Evolutionary conservation across 2,797 vertebrate genomes (phyloP).

Genomic region (Alectoris magna): DNA sequence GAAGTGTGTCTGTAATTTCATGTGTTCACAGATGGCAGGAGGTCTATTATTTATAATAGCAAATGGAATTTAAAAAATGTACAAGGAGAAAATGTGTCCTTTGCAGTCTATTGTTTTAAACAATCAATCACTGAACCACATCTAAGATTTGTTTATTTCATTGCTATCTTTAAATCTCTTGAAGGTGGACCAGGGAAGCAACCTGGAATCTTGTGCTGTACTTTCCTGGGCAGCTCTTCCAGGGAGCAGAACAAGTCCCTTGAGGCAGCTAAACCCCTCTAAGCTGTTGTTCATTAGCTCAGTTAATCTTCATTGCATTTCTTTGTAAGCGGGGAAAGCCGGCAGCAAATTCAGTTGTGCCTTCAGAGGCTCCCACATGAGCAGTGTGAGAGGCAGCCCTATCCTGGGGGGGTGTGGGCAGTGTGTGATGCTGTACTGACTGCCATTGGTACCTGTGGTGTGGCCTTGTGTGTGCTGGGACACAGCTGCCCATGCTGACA

Average conservation of each 20-base stretch:
- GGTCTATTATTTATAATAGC: not conserved
- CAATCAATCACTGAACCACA: not conserved
- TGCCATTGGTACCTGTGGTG: accelerated
- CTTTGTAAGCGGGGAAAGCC: not conserved
- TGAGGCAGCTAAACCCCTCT: not conserved
- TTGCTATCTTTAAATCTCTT: not conserved
- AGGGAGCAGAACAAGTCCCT: not conserved
- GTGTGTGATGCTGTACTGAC: not conserved
- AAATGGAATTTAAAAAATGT: not conserved
- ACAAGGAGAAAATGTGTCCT: not conserved
- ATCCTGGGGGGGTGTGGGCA: not conserved
- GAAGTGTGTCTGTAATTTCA: not conserved
- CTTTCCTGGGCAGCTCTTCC: accelerated
- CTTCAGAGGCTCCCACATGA: too few relatives aligned
- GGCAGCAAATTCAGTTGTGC: not conserved
- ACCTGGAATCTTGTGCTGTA: accelerated
- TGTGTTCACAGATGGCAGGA: not conserved
- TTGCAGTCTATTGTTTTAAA: not conserved
- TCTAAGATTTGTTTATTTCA: not conserved
- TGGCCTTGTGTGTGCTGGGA: accelerated
- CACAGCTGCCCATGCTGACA: accelerated
- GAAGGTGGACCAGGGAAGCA: not conserved
- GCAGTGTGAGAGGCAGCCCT: not conserved
- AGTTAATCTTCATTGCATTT: not conserved
- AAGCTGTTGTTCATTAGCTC: not conserved